Evolutionary conservation across 2,797 vertebrate genomes (phyloP), one percentile per base, ranked within the genome.

Genomic region (Anabas testudineus): DNA sequence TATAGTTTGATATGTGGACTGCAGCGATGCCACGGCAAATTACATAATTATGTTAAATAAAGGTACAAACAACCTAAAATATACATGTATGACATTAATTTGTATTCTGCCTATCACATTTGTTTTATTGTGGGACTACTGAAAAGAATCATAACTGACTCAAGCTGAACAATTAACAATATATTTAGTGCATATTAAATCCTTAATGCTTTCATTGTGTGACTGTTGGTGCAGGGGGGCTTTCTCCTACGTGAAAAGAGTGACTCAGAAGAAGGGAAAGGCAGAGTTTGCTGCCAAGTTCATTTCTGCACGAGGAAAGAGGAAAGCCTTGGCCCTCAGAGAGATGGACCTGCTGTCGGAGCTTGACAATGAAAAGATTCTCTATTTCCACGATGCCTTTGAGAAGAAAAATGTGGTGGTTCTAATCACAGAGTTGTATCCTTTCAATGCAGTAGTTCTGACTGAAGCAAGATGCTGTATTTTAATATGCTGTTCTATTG

Each of bases 371-470:
- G 92, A 96, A 65, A 95, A 85, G 42, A 91, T 99, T 0, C 86
- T 97, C 53, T 97, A 95, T 78, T 97, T 97, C 84, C 97, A 98
- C 0, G 98, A 99, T 0, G 96, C 96, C 48, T 99, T 99, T 0
- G 97, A 99, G 92, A 97, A 98, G 91, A 97, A 95, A 79, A 96
- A 94, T 0, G 87, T 95, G 0, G 87, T 98, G 62, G 94, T 98
- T 76, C 91, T 99, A 63, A 94, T 99, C 90, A 97, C 95, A 0
- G 97, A 99, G 78, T 83, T 98, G 97, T 99, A 98, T 98, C 98
- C 95, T 95, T 90, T 74, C 5, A 15, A 0, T 30, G 3, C 1
- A 30, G 0, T 28, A 16, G 54, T 59, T 49, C 34, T 36, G 21
- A 37, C 12, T 34, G 15, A 24, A 24, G 21, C 5, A 12, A 53